Conservation (phyloP, 64 coral and sea anemone genomes). For the Actinia tenebrosa region DNA sequence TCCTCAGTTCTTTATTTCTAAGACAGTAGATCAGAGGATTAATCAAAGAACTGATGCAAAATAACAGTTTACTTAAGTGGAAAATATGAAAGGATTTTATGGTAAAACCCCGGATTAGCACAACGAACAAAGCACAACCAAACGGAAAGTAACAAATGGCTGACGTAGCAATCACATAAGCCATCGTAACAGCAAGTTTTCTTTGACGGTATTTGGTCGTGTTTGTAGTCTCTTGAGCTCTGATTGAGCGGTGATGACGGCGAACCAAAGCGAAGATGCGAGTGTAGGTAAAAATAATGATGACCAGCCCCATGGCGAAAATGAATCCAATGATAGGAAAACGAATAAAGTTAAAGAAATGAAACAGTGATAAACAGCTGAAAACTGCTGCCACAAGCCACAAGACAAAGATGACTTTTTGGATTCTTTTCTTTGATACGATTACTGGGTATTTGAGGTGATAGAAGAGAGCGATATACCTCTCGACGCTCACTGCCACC, state of each 20-base stretch:
- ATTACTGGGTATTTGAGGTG: not conserved
- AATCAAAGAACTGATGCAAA: not conserved
- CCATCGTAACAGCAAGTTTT: not conserved
- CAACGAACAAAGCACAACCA: not conserved
- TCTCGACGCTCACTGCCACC: not conserved
- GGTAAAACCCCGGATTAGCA: not conserved
- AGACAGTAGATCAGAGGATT: conserved; percentile 10
- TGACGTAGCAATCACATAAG: not conserved
- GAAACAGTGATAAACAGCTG: not conserved
- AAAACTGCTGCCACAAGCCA: not conserved
- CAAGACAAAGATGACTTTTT: not conserved
- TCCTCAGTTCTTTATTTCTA: not conserved
- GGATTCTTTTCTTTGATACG: not conserved
- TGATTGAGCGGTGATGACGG: not conserved
- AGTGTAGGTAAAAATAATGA: conserved; percentile 1
- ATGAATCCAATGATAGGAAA: not conserved
- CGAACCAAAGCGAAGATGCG: not conserved
- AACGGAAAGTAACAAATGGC: not conserved
- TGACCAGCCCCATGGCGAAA: not conserved
- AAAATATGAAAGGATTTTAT: not conserved
- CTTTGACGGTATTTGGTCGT: not conserved
- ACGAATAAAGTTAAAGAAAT: not conserved
- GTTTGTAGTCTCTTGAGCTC: not conserved
- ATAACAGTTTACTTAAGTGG: conserved; percentile 7
- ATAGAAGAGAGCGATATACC: not conserved